These are phyloP conservation scores for Oasisia sp. DNA, from an alignment of 2,888 invertebrate species.

Conservation along the genomic window DNA sequence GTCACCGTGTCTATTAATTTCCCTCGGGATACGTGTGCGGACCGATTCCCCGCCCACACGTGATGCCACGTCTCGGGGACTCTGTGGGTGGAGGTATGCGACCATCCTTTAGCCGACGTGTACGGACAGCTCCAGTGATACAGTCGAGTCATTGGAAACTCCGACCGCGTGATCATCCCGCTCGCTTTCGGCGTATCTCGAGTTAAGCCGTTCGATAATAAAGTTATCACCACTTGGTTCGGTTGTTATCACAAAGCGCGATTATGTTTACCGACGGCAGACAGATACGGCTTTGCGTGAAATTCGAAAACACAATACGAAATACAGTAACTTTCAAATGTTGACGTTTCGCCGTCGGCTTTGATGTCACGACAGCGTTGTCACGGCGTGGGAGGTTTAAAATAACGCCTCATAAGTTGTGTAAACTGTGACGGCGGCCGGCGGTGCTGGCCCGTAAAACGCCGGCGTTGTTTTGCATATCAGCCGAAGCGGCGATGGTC, in stretches of 20 bases:
- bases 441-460: background rate
- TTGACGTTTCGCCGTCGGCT: background rate
- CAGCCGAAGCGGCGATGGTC: background rate
- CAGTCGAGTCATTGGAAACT: background rate
- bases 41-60: too few species aligned
- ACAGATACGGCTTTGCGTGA: background rate
- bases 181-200: background rate
- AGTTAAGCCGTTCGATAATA: conserved; percentile 5
- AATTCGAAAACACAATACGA: background rate
- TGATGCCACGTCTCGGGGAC: too few species aligned
- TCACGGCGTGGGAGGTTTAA: background rate
- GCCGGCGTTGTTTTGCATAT: background rate
- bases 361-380: background rate
- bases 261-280: background rate
- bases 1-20: too few species aligned
- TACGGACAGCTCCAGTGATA: background rate
- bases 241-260: background rate
- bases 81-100: too few species aligned
- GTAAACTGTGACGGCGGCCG: background rate
- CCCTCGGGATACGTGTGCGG: too few species aligned
- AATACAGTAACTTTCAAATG: background rate
- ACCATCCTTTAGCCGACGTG: background rate
- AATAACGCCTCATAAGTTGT: conserved; percentile 6
- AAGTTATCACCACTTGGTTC: background rate
- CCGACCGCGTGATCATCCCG: background rate